A percentile compares a stretch with the other conserved stretches of the same genome.
Conservation (phyloP, 2,797 vertebrate species). For the Lutjanus campechanus region DNA sequence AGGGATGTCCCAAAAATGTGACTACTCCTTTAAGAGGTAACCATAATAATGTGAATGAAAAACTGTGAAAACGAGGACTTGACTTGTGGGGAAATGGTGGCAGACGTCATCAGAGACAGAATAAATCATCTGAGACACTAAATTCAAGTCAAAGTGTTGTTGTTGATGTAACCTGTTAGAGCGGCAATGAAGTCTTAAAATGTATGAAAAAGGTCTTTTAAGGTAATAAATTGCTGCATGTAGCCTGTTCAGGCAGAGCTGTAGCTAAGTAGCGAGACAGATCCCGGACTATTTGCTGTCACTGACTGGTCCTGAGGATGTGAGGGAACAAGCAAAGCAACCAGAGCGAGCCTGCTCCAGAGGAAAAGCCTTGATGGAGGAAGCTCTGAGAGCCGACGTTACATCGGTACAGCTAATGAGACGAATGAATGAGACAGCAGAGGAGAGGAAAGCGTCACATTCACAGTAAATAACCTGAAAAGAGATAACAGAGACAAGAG, state of each 20-base stretch:
- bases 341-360: slow-evolving; percentile 40
- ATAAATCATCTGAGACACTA: no score
- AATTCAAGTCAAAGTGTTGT: no score
- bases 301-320: slow-evolving; percentile 53
- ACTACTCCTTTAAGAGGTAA: neutral
- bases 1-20: no score
- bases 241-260: neutral
- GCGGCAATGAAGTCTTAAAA: no score
- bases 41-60: neutral
- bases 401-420: slow-evolving; percentile 54
- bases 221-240: no score
- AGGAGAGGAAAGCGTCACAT: slow-evolving; percentile 7
- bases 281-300: slow-evolving; percentile 44
- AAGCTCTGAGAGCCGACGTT: slow-evolving; percentile 43
- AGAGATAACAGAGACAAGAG: slow-evolving; percentile 3
- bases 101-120: neutral
- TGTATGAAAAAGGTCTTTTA: no score
- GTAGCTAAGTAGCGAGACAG: slow-evolving; percentile 18
- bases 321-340: slow-evolving; percentile 41
- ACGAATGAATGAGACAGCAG: slow-evolving; percentile 48
- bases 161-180: no score
- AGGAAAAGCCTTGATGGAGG: slow-evolving; percentile 50
- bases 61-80: neutral
- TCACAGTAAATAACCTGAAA: slow-evolving; percentile 51
- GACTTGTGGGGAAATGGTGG: no score